Base-by-base conservation (phyloP, 2,113 vertebrate genomes). In the Acrocephalus arundinaceus region DNA sequence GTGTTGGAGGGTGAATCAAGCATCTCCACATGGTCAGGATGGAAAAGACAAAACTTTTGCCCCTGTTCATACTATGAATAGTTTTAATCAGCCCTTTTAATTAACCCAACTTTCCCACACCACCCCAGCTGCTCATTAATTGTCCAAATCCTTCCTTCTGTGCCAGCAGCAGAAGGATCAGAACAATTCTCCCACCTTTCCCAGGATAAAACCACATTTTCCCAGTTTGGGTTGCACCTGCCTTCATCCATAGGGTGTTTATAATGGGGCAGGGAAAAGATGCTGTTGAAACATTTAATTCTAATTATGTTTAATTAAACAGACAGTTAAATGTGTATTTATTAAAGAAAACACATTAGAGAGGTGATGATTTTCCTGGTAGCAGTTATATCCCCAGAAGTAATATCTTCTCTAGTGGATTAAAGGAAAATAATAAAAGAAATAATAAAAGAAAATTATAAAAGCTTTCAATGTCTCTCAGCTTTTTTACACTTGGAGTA, bases 261-360 rank as follows among this genome's bases (percentile, higher is more conserved):
- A 2, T 7, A 27, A 49, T 20, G 31, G 8, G 17, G 30, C 0
- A 58, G 41, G 31, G 59, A 17, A n/a, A 15, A 39, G 39, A 37
- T 31, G 31, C 4, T 86, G 9, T 13, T 77, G 10, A 24, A 59
- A 59, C 23, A 59, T 59, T 61, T 25, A 25, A 37, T 17, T 61
- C 37, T 25, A 61, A 61, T 61, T 37, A 17, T 62, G 16, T 39
- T 39, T 28, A 28, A 62, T 39, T 37, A 19, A 41, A 12, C 24
- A 67, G 31, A 15, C 0, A 1, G 70, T 80, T 57, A 6, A 11
- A 33, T 45, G 33, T 4, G 0, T 28, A 20, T 43, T 72, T 80
- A 27, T 45, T 55, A 73, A n/a, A 86, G 30, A 21, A 68, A 84
- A 28, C 1, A 28, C 15, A 9, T 84, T 8, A 49, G 6, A 21